Conservation (phyloP, 2,113 vertebrate species). For the Tylochromis polylepis region DNA sequence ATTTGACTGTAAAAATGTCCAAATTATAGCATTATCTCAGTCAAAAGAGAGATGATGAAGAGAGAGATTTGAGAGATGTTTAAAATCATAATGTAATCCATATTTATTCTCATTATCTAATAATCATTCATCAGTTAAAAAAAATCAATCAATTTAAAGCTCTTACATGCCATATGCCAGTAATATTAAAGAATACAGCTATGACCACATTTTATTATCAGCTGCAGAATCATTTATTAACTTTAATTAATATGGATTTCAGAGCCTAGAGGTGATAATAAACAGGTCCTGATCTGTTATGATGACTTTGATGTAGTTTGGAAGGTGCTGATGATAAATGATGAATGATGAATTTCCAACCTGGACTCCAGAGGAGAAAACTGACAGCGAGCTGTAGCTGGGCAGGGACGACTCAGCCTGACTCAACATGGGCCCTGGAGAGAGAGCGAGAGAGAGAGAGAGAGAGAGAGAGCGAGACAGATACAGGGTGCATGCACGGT, state of each 20-base stretch:
- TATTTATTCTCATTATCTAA: not conserved
- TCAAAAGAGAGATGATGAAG: too few species aligned
- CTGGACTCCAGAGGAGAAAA: conserved; percentile 78
- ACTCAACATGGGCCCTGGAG: conserved; percentile 77
- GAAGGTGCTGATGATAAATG: conserved; percentile 38
- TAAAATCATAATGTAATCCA: not conserved
- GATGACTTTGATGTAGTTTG: not conserved
- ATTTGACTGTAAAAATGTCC: not conserved
- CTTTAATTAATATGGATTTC: not conserved
- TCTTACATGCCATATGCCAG: not conserved
- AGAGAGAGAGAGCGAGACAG: not conserved
- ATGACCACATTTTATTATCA: not conserved
- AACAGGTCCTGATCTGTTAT: not conserved
- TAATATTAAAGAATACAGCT: not conserved
- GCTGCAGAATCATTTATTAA: not conserved
- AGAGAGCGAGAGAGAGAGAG: not conserved
- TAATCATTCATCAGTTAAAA: not conserved
- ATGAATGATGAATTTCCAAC: conserved; percentile 59
- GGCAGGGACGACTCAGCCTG: conserved; percentile 77
- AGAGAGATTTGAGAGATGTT: not conserved
- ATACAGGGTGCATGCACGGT: not conserved
- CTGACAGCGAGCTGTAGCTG: conserved; percentile 76
- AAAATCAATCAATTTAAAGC: not conserved
- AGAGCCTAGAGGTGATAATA: not conserved
- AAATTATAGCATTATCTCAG: not conserved